These are phyloP conservation scores for Diarsia dahlii DNA, from an alignment of 2,888 invertebrate genomes.

Conservation along the genomic window DNA sequence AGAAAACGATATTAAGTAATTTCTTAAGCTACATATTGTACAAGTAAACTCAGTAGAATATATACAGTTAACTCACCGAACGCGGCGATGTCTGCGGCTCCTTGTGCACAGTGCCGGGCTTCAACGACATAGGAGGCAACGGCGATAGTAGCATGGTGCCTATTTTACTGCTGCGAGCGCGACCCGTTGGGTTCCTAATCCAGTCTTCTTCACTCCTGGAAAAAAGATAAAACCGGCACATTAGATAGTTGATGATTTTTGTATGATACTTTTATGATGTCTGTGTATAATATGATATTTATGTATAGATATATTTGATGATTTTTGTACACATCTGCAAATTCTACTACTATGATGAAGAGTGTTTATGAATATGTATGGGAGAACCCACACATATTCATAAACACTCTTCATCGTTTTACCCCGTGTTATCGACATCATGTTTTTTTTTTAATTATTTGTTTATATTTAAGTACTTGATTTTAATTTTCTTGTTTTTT, in stretches of 20 bases:
- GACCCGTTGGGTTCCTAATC: slow-evolving; percentile 76
- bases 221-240: background rate
- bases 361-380: too few species aligned
- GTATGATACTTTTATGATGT: background rate
- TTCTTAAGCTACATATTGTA: too few species aligned
- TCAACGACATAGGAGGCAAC: slow-evolving; percentile 58
- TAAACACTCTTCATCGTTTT: background rate
- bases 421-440: background rate
- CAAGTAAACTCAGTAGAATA: too few species aligned
- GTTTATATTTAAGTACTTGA: background rate
- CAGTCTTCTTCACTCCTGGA: slow-evolving; percentile 85
- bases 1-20: too few species aligned
- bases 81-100: slow-evolving; percentile 58
- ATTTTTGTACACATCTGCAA: background rate
- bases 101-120: slow-evolving; percentile 33
- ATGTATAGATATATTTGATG: too few species aligned
- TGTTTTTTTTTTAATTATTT: background rate
- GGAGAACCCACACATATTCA: too few species aligned
- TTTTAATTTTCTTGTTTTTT: background rate
- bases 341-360: too few species aligned
- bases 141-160: slow-evolving; percentile 56
- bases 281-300: background rate
- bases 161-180: slow-evolving; percentile 77
- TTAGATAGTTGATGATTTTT: background rate
- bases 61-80: slow-evolving; percentile 57